phyloP scores from a whole-genome alignment of 1,140 invertebrate species.

The Drosophila kurseongensis region DNA sequence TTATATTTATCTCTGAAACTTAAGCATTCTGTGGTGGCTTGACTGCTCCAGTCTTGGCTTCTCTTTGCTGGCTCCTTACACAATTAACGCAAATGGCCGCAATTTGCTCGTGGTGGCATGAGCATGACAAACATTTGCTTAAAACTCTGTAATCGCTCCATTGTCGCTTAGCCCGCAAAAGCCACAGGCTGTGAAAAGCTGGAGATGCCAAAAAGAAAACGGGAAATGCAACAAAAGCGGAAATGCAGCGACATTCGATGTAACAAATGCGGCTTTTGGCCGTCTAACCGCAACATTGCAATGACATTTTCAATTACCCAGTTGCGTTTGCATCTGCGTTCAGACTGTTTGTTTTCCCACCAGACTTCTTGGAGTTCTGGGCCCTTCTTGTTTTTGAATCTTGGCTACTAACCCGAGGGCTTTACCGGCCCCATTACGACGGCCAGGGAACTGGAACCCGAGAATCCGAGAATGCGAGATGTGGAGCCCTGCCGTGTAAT shows the following conservation, averaged over 20 bases:
- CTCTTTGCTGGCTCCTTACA: conserved; percentile 22
- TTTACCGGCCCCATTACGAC: conserved; percentile 2
- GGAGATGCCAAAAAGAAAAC: conserved; percentile 12
- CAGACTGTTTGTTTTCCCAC: conserved; percentile 65
- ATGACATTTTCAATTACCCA: conserved; percentile 65
- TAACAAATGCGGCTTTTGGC: conserved; percentile 8
- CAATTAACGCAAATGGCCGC: conserved; percentile 57
- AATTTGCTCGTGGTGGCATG: conserved; percentile 51
- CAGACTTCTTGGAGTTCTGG: conserved; percentile 43
- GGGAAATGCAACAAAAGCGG: conserved; percentile 22
- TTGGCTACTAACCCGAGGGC: conserved; percentile 6
- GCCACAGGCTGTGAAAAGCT: conserved; percentile 10
- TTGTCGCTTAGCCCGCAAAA: conserved; percentile 32
- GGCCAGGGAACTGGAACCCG: conserved; percentile 1
- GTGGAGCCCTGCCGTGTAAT: conserved; percentile 58
- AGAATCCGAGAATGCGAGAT: conserved; percentile 17
- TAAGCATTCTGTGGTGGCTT: conserved; percentile 27
- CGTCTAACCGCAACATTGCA: conserved; percentile 53
- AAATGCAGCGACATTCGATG: neutral
- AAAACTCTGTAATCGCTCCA: conserved; percentile 48
- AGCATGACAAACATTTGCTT: conserved; percentile 54
- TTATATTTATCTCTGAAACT: conserved; percentile 11
- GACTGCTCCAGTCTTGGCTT: conserved; percentile 3
- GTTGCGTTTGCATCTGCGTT: conserved; percentile 8
- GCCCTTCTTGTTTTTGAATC: conserved; percentile 11